Base-by-base conservation (phyloP, 1,140 invertebrate species). In the Drosophila tani region DNA sequence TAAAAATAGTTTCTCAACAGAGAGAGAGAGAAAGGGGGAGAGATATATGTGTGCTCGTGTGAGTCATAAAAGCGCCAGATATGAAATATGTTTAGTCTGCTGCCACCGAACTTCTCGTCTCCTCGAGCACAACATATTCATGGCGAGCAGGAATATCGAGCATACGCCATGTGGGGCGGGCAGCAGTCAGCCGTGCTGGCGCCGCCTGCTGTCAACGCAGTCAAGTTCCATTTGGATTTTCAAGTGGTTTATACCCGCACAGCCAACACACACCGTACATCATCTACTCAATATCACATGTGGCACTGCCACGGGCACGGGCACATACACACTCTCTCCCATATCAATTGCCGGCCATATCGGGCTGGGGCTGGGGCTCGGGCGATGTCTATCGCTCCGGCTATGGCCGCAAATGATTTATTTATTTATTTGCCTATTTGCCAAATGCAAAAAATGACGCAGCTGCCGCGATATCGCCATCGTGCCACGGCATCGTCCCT, bases 401-500 rank as follows among this genome's bases (percentile, higher is more conserved):
- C 80, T 79, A 63, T 82, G 67, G 55, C 87, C 73, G 77, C 65
- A 78, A 81, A 90, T 88, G 84, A 88, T 88, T 88, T 88, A 88
- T 88, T 88, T 88, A 88, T 88, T 88, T 88, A 90, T 88, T 88
- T 88, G 82, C 71, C 81, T 85, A 81, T 84, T n/a, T 85, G 82
- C 68, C 74, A 83, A 73, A 87, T 80, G 80, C 76, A 38, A 76
- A 88, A 75, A 63, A 75, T 88, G 82, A 79, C 79, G 59, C 82
- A 87, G 83, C 81, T 87, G 83, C 73, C 84, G 80, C 81, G 47
- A 67, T 69, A 69, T 69, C 45, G 62, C 40, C 27, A 29, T 65
- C 50, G 49, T 65, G 27, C 27, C 27, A 29, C 27, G 27, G 27
- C 27, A 29, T 29, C 29, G 79, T 41, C 47, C 17, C 27, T 21